Percentiles rank a stretch among this genome's conserved stretches.
phyloP scores from a whole-genome alignment of 2,113 vertebrate species.

The Pteropus alecto region DNA sequence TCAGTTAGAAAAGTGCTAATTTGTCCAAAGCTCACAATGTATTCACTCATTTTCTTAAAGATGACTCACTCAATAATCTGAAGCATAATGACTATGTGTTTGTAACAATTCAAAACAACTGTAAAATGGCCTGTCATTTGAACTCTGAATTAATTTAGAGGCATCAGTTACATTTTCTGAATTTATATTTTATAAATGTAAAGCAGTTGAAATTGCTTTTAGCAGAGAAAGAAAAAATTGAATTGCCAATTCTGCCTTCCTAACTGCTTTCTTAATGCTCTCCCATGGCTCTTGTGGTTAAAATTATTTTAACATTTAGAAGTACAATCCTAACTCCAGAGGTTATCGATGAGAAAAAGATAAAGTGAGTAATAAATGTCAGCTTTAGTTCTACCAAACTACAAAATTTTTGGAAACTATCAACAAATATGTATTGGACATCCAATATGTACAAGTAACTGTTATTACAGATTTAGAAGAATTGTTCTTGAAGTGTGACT shows the following conservation, averaged over 20 bases:
- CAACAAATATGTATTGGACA: background rate
- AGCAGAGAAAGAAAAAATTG: conserved; percentile 32
- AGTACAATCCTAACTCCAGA: background rate
- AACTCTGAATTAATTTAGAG: conserved; percentile 57
- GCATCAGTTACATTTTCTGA: conserved; percentile 53
- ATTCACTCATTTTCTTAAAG: conserved; percentile 82
- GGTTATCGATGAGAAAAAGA: conserved; percentile 33
- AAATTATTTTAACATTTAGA: conserved; percentile 50
- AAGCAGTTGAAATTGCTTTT: conserved; percentile 42
- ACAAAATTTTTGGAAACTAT: background rate
- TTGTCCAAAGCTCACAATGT: conserved; percentile 84
- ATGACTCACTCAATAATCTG: conserved; percentile 81
- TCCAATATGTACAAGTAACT: background rate
- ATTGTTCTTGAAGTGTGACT: background rate
- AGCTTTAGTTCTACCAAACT: background rate
- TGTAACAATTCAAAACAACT: conserved; percentile 68
- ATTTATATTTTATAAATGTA: conserved; percentile 61
- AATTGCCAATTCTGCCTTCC: conserved; percentile 14
- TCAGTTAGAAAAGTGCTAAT: conserved; percentile 83
- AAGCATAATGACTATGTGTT: conserved; percentile 77
- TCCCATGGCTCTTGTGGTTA: background rate
- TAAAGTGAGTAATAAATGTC: background rate
- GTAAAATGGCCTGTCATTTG: conserved; percentile 62
- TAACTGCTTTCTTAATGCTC: conserved; percentile 32
- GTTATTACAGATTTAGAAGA: background rate